Conservation (phyloP, 1,140 invertebrate species). For the Cotesia glomerata region DNA sequence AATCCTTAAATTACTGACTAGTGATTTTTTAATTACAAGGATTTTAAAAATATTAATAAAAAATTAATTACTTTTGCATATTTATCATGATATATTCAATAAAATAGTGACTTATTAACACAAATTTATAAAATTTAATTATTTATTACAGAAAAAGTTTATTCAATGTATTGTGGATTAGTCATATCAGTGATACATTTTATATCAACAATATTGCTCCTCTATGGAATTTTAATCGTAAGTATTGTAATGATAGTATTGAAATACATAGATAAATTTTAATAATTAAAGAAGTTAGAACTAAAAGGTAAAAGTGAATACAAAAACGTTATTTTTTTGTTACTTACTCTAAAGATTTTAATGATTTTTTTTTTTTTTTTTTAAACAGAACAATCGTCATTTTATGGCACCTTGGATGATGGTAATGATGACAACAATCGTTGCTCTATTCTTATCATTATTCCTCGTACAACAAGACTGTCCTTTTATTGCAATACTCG, state of each 20-base stretch:
- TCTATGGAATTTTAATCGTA: constrained; percentile 63
- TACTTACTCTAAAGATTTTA: no score
- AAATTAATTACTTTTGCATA: no score
- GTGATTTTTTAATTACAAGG: no score
- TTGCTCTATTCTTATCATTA: constrained; percentile 49
- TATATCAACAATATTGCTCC: constrained; percentile 55
- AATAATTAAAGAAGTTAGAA: not conserved
- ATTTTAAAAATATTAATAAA: no score
- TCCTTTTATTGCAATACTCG: constrained; percentile 50
- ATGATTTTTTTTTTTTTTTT: not conserved
- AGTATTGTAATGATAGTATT: constrained; percentile 17
- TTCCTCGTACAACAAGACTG: constrained; percentile 55
- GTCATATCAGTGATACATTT: constrained; percentile 60
- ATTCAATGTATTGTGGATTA: constrained; percentile 60
- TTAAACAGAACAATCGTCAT: constrained; percentile 57
- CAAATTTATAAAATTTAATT: no score
- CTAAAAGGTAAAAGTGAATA: no score
- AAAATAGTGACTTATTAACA: no score
- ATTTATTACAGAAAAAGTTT: constrained; percentile 54
- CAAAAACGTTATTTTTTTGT: no score
- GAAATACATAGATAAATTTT: not conserved
- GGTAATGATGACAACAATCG: constrained; percentile 58
- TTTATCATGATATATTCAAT: no score
- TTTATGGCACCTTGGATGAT: constrained; percentile 63
- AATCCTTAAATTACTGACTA: no score